Evolutionary conservation across 37 sponge, comb jelly and placozoan species (phyloP).

Genomic region (Tethya wilhelma): DNA sequence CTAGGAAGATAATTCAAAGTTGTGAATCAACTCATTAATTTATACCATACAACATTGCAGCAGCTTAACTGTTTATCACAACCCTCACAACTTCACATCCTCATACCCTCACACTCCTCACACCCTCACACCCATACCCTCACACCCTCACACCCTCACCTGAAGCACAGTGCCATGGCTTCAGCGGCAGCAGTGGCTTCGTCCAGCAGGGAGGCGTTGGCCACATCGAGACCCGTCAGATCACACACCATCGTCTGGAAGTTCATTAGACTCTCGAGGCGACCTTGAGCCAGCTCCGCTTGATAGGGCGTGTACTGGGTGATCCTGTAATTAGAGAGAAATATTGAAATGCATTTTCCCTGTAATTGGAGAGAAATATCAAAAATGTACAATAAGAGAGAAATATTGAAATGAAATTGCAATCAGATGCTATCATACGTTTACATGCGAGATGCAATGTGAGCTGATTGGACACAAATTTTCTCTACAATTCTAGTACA

Average conservation of each 20-base stretch:
- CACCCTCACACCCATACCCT: not conserved
- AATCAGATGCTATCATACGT: too few species aligned
- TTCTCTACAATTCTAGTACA: too few species aligned
- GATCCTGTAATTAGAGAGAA: constrained; percentile 57
- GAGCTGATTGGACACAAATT: too few species aligned
- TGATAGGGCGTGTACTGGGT: constrained; percentile 98
- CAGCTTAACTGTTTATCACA: not conserved
- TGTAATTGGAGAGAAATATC: too few species aligned
- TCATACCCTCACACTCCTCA: not conserved
- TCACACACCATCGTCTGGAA: constrained; percentile 92
- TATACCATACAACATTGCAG: not conserved
- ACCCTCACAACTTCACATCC: not conserved
- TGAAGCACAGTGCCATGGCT: constrained; percentile 93
- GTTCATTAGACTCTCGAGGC: constrained; percentile 93
- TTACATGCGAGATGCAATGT: too few species aligned
- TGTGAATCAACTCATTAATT: too few species aligned
- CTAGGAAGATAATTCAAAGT: too few species aligned
- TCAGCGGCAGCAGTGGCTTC: constrained; percentile 98
- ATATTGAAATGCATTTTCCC: too few species aligned
- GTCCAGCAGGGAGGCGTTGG: constrained; percentile 95
- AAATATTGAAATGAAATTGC: too few species aligned
- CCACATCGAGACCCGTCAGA: constrained; percentile 86
- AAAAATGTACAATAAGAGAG: too few species aligned
- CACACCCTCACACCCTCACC: constrained; percentile 10
- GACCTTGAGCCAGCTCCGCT: constrained; percentile 94